Percentiles rank a stretch among this genome's conserved stretches.
Evolutionary conservation across 2,888 invertebrate genomes (phyloP).

Genomic region (Cloeon dipterum): DNA sequence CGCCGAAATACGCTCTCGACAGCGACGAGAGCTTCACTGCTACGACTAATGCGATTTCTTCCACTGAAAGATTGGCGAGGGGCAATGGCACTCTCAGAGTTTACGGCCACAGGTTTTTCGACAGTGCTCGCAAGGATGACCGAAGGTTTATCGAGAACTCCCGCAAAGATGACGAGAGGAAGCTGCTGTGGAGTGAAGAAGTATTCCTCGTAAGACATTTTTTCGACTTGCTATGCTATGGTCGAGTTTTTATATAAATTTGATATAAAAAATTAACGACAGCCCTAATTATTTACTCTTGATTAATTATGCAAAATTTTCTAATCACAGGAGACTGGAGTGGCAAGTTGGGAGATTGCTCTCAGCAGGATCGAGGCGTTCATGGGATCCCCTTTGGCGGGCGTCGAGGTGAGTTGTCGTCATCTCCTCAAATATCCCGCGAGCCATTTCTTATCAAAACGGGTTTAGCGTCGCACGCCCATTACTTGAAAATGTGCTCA

Average conservation of each 20-base stretch:
- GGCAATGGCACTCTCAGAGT: conserved; percentile 17
- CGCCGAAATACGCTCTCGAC: conserved; percentile 15
- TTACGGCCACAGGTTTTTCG: conserved; percentile 9
- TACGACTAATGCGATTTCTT: conserved; percentile 13
- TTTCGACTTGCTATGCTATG: not conserved
- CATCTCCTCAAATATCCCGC: no score
- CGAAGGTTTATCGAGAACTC: no score
- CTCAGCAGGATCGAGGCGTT: not conserved
- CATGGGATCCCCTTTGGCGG: not conserved
- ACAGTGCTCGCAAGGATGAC: conserved; percentile 2
- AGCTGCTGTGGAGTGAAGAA: conserved; percentile 8
- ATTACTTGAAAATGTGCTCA: no score
- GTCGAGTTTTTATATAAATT: conserved; percentile 4
- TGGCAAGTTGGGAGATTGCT: not conserved
- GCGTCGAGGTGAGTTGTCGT: not conserved
- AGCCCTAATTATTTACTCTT: not conserved
- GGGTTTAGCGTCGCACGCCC: no score
- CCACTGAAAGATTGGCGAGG: conserved; percentile 14
- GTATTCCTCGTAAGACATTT: conserved; percentile 10
- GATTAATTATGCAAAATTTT: not conserved
- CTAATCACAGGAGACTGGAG: not conserved
- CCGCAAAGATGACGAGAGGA: not conserved
- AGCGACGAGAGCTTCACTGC: conserved; percentile 14
- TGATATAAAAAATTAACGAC: not conserved
- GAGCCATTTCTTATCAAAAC: no score